phyloP scores from a whole-genome alignment of 2,113 vertebrate species.

The Prunella fulvescens region DNA sequence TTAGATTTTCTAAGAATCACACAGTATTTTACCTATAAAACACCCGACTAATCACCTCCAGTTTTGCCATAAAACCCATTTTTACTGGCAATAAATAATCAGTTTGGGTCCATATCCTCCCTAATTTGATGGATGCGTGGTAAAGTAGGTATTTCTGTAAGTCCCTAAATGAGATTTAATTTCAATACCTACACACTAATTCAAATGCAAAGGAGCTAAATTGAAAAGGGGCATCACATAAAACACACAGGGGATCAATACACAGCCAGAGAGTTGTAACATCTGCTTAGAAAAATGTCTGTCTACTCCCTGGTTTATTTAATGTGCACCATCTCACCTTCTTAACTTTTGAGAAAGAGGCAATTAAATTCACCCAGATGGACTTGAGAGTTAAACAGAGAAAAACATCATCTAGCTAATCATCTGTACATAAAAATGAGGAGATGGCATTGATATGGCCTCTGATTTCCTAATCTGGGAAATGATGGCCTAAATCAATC shows the following conservation, averaged over 20 bases:
- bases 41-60: not conserved
- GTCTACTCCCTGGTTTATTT: not conserved
- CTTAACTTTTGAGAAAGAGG: not conserved
- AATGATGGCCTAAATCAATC: not conserved
- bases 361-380: constrained; percentile 24
- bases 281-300: constrained; percentile 31
- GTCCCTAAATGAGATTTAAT: constrained; percentile 35
- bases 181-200: constrained; percentile 7
- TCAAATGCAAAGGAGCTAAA: constrained; percentile 45
- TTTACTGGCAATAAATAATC: not conserved
- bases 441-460: not conserved
- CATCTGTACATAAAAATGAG: not conserved
- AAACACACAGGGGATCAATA: constrained; percentile 35
- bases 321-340: constrained; percentile 3
- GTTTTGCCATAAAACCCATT: not conserved
- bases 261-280: constrained; percentile 7
- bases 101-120: not conserved
- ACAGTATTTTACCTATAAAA: not conserved
- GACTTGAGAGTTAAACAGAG: not conserved
- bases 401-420: not conserved
- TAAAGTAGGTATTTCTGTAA: not conserved
- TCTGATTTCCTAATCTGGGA: not conserved
- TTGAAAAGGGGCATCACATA: constrained; percentile 13
- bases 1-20: not conserved
- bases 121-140: not conserved